These are phyloP conservation scores for Leucoptera coffeella DNA, from an alignment of 2,888 invertebrate species.

Conservation along the genomic window DNA sequence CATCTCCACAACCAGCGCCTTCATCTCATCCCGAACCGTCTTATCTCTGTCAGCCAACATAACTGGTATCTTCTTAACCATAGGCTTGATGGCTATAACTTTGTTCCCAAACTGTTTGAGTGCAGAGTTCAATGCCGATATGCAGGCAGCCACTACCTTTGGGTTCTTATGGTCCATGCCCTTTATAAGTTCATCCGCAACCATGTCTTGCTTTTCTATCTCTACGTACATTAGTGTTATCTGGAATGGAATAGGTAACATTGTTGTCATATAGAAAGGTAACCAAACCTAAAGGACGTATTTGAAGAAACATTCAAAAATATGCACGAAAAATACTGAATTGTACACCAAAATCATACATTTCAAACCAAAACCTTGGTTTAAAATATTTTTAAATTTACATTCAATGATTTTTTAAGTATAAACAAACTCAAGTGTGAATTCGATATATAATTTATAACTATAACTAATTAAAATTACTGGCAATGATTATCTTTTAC, in stretches of 20 bases:
- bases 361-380: too few relatives aligned
- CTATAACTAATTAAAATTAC: too few relatives aligned
- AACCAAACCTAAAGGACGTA: too few relatives aligned
- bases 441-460: too few relatives aligned
- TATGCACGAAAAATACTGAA: too few relatives aligned
- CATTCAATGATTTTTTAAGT: too few relatives aligned
- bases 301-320: too few relatives aligned
- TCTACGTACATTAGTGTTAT: conserved; percentile 91
- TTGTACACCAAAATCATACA: too few relatives aligned
- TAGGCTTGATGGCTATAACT: conserved; percentile 79
- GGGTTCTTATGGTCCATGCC: conserved; percentile 96
- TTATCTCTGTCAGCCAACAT: conserved; percentile 90
- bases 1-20: conserved; percentile 85
- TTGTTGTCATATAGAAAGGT: too few relatives aligned
- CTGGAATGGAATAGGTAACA: conserved; percentile 33
- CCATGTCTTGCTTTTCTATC: conserved; percentile 89
- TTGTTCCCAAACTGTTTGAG: conserved; percentile 89
- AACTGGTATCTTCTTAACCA: conserved; percentile 81
- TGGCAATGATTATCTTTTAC: too few relatives aligned
- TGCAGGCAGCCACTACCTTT: conserved; percentile 85
- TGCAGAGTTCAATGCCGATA: conserved; percentile 67
- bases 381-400: too few relatives aligned
- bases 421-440: too few relatives aligned
- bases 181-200: conserved; percentile 85
- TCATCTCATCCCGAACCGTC: conserved; percentile 85